A percentile compares a stretch with the other conserved stretches of the same genome.
phyloP scores from a whole-genome alignment of 2,113 vertebrate genomes.

The Scortum barcoo region DNA sequence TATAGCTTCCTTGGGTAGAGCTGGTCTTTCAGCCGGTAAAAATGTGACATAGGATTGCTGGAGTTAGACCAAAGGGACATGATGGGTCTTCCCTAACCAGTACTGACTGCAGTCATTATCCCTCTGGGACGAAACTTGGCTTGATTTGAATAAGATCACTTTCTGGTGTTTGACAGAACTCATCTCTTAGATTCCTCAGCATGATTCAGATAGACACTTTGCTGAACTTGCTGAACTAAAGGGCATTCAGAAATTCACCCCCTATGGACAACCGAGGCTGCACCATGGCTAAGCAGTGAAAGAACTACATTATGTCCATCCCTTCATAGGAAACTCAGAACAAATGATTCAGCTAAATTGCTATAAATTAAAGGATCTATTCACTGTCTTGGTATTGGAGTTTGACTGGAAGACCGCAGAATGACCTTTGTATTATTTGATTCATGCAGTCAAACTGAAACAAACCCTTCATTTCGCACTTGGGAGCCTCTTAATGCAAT shows the following conservation, averaged over 20 bases:
- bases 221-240: constrained; percentile 36
- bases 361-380: constrained; percentile 26
- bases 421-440: constrained; percentile 43
- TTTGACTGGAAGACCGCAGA: constrained; percentile 34
- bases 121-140: constrained; percentile 12
- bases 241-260: constrained; percentile 57
- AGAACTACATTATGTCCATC: constrained; percentile 50
- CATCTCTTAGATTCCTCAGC: constrained; percentile 47
- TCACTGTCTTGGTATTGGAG: constrained; percentile 24
- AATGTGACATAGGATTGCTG: too few species aligned
- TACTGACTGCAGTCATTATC: constrained; percentile 27
- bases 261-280: constrained; percentile 20
- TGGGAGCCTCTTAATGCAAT: neutral
- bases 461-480: constrained; percentile 29
- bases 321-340: constrained; percentile 3
- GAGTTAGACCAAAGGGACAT: too few species aligned
- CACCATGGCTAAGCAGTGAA: constrained; percentile 33
- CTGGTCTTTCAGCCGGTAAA: too few species aligned
- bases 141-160: constrained; percentile 41
- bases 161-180: constrained; percentile 59
- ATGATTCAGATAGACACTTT: constrained; percentile 36
- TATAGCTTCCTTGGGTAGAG: too few species aligned
- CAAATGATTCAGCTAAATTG: constrained; percentile 55
- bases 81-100: too few species aligned
- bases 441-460: constrained; percentile 36